Evolutionary conservation across 1,140 invertebrate genomes (phyloP).

Genomic region (Potamilus streckersoni): DNA sequence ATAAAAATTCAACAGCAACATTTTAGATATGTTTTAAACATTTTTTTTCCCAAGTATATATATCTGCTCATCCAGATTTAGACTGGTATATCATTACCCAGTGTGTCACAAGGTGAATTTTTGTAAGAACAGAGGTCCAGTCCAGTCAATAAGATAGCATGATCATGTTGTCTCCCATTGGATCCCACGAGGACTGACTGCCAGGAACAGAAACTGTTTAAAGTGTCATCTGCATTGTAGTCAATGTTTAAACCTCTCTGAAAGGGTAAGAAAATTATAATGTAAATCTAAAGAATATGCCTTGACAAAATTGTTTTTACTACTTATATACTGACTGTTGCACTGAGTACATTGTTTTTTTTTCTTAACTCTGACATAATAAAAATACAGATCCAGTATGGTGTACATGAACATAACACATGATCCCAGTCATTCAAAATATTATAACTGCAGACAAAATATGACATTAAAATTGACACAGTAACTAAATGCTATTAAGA

Average conservation of each 20-base stretch:
- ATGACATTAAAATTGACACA: too few species aligned
- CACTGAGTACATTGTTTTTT: background rate
- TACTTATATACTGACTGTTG: too few species aligned
- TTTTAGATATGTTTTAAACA: too few species aligned
- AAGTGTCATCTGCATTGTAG: conserved; percentile 79
- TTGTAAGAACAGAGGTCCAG: conserved; percentile 85
- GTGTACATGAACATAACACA: background rate
- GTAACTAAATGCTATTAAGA: too few species aligned
- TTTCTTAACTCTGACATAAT: background rate
- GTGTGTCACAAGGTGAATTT: conserved; percentile 81
- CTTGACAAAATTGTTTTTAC: too few species aligned
- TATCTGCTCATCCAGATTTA: background rate
- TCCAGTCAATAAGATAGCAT: conserved; percentile 89
- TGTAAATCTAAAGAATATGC: background rate
- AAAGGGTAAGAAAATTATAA: conserved; percentile 19
- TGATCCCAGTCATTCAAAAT: background rate
- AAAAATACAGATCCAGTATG: background rate
- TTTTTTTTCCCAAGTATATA: background rate
- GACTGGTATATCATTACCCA: conserved; percentile 71
- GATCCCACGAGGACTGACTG: conserved; percentile 81
- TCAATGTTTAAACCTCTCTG: conserved; percentile 58
- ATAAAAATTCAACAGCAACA: too few species aligned
- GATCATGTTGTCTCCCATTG: conserved; percentile 87
- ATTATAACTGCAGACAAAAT: background rate
- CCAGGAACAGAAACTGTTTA: conserved; percentile 89